Evolutionary conservation across 2,888 invertebrate genomes (phyloP).

Genomic region (Dicyrtomina minuta): DNA sequence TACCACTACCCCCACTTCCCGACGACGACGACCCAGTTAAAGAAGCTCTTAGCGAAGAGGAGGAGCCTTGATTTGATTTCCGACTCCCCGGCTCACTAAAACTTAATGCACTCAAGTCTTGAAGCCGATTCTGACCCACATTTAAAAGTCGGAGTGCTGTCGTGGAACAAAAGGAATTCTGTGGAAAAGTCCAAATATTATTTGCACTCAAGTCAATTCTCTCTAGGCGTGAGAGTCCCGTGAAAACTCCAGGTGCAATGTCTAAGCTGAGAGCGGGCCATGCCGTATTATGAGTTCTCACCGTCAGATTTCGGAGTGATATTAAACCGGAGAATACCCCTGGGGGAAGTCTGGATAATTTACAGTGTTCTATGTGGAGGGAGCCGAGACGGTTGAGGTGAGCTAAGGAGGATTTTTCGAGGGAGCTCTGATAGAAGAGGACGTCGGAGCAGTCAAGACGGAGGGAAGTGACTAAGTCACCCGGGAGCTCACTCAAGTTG

Average conservation of each 20-base stretch:
- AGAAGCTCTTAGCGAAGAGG: too few relatives aligned
- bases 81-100: slow-evolving; percentile 60
- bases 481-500: slow-evolving; percentile 80
- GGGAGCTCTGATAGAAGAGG: slow-evolving; percentile 75
- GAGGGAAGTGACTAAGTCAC: slow-evolving; percentile 75
- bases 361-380: slow-evolving; percentile 81
- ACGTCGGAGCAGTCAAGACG: slow-evolving; percentile 77
- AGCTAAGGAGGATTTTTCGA: slow-evolving; percentile 68
- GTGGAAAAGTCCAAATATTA: slow-evolving; percentile 86
- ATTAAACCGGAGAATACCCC: slow-evolving; percentile 78
- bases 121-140: slow-evolving; percentile 75
- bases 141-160: slow-evolving; percentile 79
- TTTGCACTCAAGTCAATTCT: slow-evolving; percentile 81
- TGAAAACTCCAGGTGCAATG: slow-evolving; percentile 72
- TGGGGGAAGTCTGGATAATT: slow-evolving; percentile 78
- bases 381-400: slow-evolving; percentile 78
- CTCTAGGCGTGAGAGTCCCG: slow-evolving; percentile 72
- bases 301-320: slow-evolving; percentile 78
- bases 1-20: neutral
- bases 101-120: slow-evolving; percentile 71
- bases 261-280: slow-evolving; percentile 83
- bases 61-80: neutral
- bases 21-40: too few relatives aligned
- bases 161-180: slow-evolving; percentile 78
- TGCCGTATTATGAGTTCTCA: slow-evolving; percentile 79